Evolutionary conservation across 2,113 vertebrate genomes (phyloP).

Genomic region (Daubentonia madagascariensis): DNA sequence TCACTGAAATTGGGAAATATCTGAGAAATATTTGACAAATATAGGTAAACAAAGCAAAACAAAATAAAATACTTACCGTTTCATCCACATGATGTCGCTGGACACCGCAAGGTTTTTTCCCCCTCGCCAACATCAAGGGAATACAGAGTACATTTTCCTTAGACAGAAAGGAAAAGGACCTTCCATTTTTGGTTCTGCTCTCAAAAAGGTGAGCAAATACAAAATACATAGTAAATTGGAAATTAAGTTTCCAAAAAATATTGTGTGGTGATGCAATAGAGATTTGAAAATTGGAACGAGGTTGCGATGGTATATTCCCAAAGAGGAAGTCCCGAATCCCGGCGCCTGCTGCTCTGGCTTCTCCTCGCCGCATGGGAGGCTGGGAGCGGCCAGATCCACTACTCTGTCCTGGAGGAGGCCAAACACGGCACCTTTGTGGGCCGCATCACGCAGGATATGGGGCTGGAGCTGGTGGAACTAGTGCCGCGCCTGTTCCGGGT

Average conservation of each 20-base stretch:
- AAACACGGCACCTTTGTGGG: slow-evolving; percentile 81
- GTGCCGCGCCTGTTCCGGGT: slow-evolving; percentile 68
- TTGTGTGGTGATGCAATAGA: neutral
- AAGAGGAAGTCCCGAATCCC: neutral
- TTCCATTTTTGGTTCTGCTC: slow-evolving; percentile 9
- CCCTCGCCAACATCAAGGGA: neutral
- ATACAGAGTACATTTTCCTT: neutral
- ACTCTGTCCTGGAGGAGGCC: slow-evolving; percentile 83
- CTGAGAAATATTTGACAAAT: neutral
- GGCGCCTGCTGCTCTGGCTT: slow-evolving; percentile 51
- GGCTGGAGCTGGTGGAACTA: slow-evolving; percentile 78
- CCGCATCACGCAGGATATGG: slow-evolving; percentile 80
- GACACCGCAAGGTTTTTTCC: neutral
- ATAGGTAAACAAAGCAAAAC: neutral
- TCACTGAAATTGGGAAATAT: neutral
- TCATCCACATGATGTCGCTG: slow-evolving; percentile 74
- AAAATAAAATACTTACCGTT: slow-evolving; percentile 48
- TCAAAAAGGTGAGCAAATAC: neutral
- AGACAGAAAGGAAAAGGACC: slow-evolving; percentile 14
- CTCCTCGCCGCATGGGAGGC: slow-evolving; percentile 31
- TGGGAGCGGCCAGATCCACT: slow-evolving; percentile 73
- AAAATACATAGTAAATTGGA: neutral
- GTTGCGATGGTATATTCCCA: slow-evolving; percentile 65
- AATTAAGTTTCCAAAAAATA: neutral
- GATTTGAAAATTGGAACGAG: neutral